These are phyloP conservation scores for Melanotaenia maccullochi DNA, from an alignment of 2,797 vertebrate genomes.

Conservation along the genomic window DNA sequence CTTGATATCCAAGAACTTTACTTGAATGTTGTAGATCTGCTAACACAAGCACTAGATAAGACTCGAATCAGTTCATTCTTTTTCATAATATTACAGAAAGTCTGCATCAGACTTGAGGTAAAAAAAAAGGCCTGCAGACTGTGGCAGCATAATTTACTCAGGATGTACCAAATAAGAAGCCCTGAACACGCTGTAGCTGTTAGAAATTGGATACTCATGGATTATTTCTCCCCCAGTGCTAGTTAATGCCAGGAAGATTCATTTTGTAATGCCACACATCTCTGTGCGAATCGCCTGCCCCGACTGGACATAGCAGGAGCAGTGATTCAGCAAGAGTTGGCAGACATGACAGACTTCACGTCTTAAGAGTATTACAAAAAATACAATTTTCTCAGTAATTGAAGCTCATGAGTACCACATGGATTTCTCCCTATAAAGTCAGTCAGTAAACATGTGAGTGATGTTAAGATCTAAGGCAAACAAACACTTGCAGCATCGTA, in stretches of 20 bases:
- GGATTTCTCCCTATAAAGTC: constrained; percentile 30
- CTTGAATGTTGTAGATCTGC: neutral
- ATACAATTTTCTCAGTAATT: constrained; percentile 47
- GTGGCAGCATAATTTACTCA: constrained; percentile 30
- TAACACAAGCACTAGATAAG: neutral
- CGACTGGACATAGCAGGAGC: constrained; percentile 37
- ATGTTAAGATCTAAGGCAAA: constrained; percentile 17
- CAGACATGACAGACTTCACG: constrained; percentile 36
- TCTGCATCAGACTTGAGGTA: constrained; percentile 23
- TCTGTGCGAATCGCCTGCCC: constrained; percentile 56
- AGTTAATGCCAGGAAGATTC: constrained; percentile 65
- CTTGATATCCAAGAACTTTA: neutral
- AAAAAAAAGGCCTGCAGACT: constrained; percentile 37
- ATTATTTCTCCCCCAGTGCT: constrained; percentile 36
- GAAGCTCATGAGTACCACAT: constrained; percentile 23
- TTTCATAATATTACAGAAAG: constrained; percentile 33
- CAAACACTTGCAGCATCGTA: constrained; percentile 23
- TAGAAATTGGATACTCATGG: constrained; percentile 38
- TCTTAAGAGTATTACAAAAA: constrained; percentile 51
- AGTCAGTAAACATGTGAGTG: constrained; percentile 34
- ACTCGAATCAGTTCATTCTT: constrained; percentile 20
- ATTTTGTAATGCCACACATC: constrained; percentile 60
- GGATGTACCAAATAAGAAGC: constrained; percentile 27
- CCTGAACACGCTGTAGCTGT: constrained; percentile 36
- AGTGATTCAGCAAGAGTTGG: constrained; percentile 43